These are phyloP conservation scores for Verasper variegatus DNA, from an alignment of 2,113 vertebrate species.

Conservation along the genomic window DNA sequence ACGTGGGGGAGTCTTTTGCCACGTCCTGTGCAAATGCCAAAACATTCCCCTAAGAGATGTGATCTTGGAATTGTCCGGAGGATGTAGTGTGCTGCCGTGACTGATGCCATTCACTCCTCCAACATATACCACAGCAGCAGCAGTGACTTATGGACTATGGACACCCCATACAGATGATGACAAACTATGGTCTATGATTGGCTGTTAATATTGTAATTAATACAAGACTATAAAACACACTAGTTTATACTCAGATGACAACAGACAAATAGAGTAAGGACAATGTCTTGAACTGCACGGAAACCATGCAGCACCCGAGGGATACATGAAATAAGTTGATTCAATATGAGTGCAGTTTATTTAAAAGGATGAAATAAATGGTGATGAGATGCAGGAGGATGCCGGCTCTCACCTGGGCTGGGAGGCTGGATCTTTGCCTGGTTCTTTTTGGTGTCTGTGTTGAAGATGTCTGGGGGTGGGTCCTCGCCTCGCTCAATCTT, in stretches of 20 bases:
- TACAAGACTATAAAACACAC: constrained; percentile 55
- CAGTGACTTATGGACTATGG: constrained; percentile 46
- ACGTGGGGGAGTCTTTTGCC: constrained; percentile 23
- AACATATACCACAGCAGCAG: constrained; percentile 24
- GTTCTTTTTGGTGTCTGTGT: constrained; percentile 94
- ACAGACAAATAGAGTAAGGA: constrained; percentile 30
- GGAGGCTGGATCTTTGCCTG: constrained; percentile 97
- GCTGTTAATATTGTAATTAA: constrained; percentile 67
- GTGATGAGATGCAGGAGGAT: not conserved
- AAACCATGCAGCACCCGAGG: constrained; percentile 6
- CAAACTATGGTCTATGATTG: constrained; percentile 35
- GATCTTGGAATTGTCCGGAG: constrained; percentile 37
- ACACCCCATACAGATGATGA: constrained; percentile 40
- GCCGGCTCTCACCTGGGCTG: constrained; percentile 89
- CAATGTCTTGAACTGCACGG: constrained; percentile 29
- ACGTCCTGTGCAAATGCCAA: constrained; percentile 66
- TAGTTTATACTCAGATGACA: constrained; percentile 52
- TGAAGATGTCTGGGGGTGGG: constrained; percentile 96
- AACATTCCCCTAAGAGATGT: constrained; percentile 10
- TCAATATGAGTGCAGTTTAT: not conserved
- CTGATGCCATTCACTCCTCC: constrained; percentile 15
- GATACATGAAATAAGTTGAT: constrained; percentile 15
- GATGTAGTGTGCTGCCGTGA: not conserved
- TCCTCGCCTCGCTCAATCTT: constrained; percentile 98
- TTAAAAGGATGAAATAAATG: not conserved